Percentiles rank a stretch among this genome's conserved stretches.
Conservation (phyloP, 2,888 invertebrate species). For the Chymomyza procnemis region DNA sequence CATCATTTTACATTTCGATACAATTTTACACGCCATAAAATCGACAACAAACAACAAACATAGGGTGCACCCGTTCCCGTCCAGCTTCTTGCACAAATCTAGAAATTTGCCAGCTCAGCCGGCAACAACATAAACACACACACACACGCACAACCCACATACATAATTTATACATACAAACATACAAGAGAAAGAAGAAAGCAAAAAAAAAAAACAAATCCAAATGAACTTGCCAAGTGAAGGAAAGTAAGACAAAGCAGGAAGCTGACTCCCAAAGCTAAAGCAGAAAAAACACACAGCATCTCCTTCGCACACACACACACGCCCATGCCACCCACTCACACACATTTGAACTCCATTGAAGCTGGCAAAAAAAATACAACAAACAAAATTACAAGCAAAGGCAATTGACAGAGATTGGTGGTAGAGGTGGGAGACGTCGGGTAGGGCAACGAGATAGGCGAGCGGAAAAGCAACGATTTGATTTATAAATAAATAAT, state of each 20-base stretch:
- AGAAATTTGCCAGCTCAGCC: background rate
- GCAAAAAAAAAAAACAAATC: slow-evolving; percentile 51
- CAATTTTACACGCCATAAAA: slow-evolving; percentile 62
- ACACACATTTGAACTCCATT: slow-evolving; percentile 23
- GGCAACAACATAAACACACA: slow-evolving; percentile 44
- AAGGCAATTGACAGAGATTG: background rate
- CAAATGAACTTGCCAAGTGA: slow-evolving; percentile 1
- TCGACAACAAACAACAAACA: slow-evolving; percentile 5
- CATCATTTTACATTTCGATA: slow-evolving; percentile 6
- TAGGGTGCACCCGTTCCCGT: background rate
- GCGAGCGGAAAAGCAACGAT: slow-evolving; percentile 9
- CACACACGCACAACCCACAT: slow-evolving; percentile 37
- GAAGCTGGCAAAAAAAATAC: background rate
- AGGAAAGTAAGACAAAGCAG: background rate
- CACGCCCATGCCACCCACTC: background rate
- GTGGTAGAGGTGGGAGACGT: too few species aligned
- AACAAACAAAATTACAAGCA: background rate
- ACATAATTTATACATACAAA: slow-evolving; percentile 63
- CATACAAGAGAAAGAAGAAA: too few species aligned
- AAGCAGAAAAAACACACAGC: slow-evolving; percentile 4
- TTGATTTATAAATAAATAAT: slow-evolving; percentile 56
- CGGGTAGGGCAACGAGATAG: background rate
- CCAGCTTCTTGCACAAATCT: background rate
- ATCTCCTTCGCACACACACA: background rate
- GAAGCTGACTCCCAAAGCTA: background rate